Evolutionary conservation across 2,888 invertebrate species (phyloP), one percentile per base, ranked within the genome.

Genomic region (Eumacrocentrus americanus): DNA sequence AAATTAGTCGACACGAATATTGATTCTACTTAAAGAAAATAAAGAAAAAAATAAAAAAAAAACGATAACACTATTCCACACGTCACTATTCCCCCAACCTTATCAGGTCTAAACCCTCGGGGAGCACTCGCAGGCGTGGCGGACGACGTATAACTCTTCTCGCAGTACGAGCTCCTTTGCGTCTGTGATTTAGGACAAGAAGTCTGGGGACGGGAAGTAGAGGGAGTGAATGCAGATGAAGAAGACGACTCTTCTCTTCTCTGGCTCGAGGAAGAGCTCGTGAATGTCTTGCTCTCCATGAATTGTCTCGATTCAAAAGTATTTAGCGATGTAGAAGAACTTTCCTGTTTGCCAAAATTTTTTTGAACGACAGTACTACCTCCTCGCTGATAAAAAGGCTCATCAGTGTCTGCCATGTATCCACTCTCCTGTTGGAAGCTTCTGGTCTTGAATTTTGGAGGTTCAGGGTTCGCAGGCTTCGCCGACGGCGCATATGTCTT

Each of bases 391-490:
- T 73, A 77, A 12, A 85, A 81, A 2, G 87, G 86, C 67, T 89
- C 89, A 67, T 89, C 89, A 0, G 89, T 89, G 71, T 89, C 89
- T 1, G 89, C 89, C 80, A 87, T 87, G 70, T 89, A 89, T 9
- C 89, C 89, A 70, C 86, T 86, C 61, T 86, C 86, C 62, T 78
- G 73, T 20, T 82, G 78, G 52, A 82, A 78, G 25, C 73, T 72
- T 71, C 84, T 84, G 53, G 81, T 79, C 70, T 85, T 86, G 12
- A 80, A 74, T 73, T 85, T 85, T 0, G 86, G 84, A 2, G 85
- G 84, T 47, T 84, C 83, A 0, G 84, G 82, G 64, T 81, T 82
- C 4, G 67, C 66, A 7, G 71, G 53, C 56, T 75, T 75, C 0
- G 51, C 54, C 0, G 71, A 62, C 5, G 72, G 71, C 2, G 20